A percentile compares a stretch with the other conserved stretches of the same genome.
These are phyloP conservation scores for Cephonodes hylas DNA, from an alignment of 2,888 invertebrate species.

Conservation along the genomic window DNA sequence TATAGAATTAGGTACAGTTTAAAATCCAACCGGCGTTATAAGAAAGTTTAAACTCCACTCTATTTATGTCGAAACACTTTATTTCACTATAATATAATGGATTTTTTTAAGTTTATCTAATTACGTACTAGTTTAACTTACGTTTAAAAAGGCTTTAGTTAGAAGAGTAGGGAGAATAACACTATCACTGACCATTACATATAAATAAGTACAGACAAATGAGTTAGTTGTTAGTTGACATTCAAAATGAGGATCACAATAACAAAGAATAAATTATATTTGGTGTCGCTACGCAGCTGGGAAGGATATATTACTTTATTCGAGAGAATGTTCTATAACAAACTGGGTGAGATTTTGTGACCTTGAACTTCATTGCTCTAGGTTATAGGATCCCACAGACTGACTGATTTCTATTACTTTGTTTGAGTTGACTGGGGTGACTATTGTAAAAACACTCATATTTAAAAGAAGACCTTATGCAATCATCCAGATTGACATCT, in stretches of 20 bases:
- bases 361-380: not conserved
- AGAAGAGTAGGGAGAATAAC: constrained; percentile 20
- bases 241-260: not conserved
- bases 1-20: constrained; percentile 3
- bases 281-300: not conserved
- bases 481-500: too few species aligned
- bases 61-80: constrained; percentile 28
- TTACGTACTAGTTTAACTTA: constrained; percentile 26
- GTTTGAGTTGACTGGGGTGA: too few species aligned
- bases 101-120: constrained; percentile 15
- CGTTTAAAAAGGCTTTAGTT: constrained; percentile 28
- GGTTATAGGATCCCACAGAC: too few species aligned
- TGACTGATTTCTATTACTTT: too few species aligned
- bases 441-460: too few species aligned
- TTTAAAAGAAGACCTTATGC: too few species aligned
- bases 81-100: constrained; percentile 22
- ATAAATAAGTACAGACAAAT: not conserved
- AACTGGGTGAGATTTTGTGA: not conserved
- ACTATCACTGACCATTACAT: not conserved
- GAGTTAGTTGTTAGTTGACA: not conserved
- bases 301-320: not conserved
- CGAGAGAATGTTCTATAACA: not conserved
- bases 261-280: not conserved
- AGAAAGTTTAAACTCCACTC: constrained; percentile 29
- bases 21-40: constrained; percentile 12